Evolutionary conservation across 2,797 vertebrate species (phyloP), one percentile per base, ranked within the genome.

Genomic region (Eulemur mongoz): DNA sequence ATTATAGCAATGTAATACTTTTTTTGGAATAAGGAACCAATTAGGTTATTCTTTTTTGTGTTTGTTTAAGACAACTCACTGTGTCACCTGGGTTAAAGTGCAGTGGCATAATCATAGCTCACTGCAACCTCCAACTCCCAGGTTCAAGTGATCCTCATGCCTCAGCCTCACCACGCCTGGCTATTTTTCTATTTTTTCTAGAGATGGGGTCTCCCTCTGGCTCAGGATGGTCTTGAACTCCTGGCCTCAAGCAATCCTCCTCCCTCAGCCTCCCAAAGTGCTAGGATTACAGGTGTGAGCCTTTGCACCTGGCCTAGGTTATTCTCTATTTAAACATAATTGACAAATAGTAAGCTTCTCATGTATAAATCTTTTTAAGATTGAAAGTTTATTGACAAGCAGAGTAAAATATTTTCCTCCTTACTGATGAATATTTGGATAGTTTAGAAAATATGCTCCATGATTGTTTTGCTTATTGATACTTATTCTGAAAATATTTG

Each of bases 361-460:
- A 80, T 93, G 38, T 2, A 18, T 84, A 89, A 40, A 70, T 80
- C 38, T 85, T 9, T 73, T 95, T 94, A 91, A 93, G 72, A 91
- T 72, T 91, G 63, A 92, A 97, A 93, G 32, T 87, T 88, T 95
- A 89, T 94, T 97, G 96, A 94, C 17, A 91, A 82, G 32, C n/a
- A 70, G n/a, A 86, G 50, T 91, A 95, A 97, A 95, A 82, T 94
- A 89, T 70, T 92, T 95, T 89, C 30, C 30, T 94, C 54, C 59
- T 91, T 93, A 73, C 20, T 86, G 40, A 94, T 93, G 93, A 95
- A 80, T 20, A 94, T 91, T 97, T 93, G 59, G 57, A 45, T 93
- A 70, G 70, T 40, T 92, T 89, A 84, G 48, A 91, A 96, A 89
- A 96, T 79, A 83, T 84, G 61, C 18, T 65, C 89, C 38, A 81